Conservation (phyloP, 1,140 invertebrate species). For the Brachionus koreanus region DNA sequence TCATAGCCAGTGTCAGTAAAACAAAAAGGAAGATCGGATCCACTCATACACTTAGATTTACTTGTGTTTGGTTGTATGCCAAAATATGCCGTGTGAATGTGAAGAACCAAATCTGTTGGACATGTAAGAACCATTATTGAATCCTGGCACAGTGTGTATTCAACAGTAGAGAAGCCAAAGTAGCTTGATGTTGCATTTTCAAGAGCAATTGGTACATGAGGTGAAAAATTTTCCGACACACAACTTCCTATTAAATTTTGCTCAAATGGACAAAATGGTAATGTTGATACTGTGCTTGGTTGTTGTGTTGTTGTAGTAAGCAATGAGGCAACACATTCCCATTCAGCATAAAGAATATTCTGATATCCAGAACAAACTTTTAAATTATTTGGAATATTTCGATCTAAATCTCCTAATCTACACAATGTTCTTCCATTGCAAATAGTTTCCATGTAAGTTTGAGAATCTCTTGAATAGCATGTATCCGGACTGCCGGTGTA, state of each 20-base stretch:
- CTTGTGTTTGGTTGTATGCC: constrained; percentile 27
- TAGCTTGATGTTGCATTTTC: background rate
- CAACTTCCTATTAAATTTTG: constrained; percentile 1
- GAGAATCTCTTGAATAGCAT: background rate
- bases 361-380: background rate
- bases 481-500: constrained; percentile 14
- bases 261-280: constrained; percentile 39
- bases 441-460: background rate
- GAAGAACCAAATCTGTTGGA: constrained; percentile 7
- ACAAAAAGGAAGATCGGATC: background rate
- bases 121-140: constrained; percentile 23
- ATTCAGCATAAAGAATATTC: constrained; percentile 26
- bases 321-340: background rate
- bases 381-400: background rate
- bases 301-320: background rate
- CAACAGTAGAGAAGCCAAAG: background rate
- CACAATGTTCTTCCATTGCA: background rate
- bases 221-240: background rate
- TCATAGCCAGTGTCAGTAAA: background rate
- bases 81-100: constrained; percentile 32
- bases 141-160: background rate
- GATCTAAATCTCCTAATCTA: background rate
- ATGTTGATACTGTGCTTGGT: background rate
- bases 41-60: background rate
- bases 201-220: background rate